Percentiles rank a stretch among this genome's conserved stretches.
phyloP scores from a whole-genome alignment of 2,888 invertebrate species.

The Spisula subtruncata region DNA sequence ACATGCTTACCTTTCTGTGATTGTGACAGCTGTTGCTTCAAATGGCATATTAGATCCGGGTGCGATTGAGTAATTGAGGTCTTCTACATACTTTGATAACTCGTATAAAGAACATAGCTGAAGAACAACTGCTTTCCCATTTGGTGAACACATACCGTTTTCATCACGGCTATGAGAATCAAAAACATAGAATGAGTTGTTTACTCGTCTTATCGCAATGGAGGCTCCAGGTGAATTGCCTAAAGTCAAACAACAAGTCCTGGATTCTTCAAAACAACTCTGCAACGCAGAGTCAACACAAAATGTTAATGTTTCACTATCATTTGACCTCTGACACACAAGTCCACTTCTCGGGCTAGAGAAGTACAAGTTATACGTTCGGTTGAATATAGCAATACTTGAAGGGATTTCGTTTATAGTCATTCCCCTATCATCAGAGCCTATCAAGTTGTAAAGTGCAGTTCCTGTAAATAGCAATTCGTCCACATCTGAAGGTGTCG shows the following conservation, averaged over 20 bases:
- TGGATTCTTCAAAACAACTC: slow-evolving; percentile 4
- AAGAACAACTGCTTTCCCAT: slow-evolving; percentile 52
- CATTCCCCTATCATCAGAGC: slow-evolving; percentile 24
- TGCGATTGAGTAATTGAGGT: too few relatives aligned
- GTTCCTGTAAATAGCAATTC: slow-evolving; percentile 21
- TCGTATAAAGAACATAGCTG: too few relatives aligned
- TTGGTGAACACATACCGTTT: slow-evolving; percentile 44
- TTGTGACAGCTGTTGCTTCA: slow-evolving; percentile 24
- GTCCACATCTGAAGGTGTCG: slow-evolving; percentile 13
- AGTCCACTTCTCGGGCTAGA: slow-evolving; percentile 41
- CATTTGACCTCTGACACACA: slow-evolving; percentile 26
- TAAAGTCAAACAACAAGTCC: background rate
- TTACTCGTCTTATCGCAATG: slow-evolving; percentile 41
- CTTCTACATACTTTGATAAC: too few relatives aligned
- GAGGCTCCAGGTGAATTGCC: slow-evolving; percentile 46
- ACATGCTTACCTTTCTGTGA: slow-evolving; percentile 39
- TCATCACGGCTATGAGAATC: slow-evolving; percentile 60
- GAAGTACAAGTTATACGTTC: background rate
- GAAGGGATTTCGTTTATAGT: slow-evolving; percentile 41
- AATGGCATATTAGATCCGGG: slow-evolving; percentile 11
- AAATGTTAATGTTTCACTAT: slow-evolving; percentile 30
- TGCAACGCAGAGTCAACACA: slow-evolving; percentile 26
- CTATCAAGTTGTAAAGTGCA: slow-evolving; percentile 33
- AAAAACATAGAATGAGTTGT: slow-evolving; percentile 37
- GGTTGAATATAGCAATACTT: slow-evolving; percentile 20